Evolutionary conservation across 64 coral and sea anemone species (phyloP), one percentile per base, ranked within the genome.

Genomic region (Acropora yongei): DNA sequence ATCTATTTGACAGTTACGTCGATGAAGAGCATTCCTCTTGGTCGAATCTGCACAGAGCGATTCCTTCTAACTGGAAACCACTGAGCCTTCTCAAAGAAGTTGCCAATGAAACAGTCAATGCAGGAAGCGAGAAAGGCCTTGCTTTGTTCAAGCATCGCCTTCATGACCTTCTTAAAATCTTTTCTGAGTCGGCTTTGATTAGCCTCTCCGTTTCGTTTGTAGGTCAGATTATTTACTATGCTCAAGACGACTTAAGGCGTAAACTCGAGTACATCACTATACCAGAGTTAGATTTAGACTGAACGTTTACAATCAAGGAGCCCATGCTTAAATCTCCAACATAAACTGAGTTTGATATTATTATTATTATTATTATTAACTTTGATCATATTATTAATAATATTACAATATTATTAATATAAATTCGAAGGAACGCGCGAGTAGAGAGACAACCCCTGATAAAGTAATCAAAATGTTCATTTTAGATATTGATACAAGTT

Each of bases 11-110:
- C 12, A 50, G 50, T 58, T 87, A 74, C 30, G 4, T 75, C 49
- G 16, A 87, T 5, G 85, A 87, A 6, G 4, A 75, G 0, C 57
- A 60, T 51, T 75, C 85, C 14, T 39, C 68, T 41, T 87, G 50
- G 68, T 46, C 85, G 19, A 87, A 40, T 75, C 69, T 87, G 14
- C 85, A 87, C 71, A 87, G 75, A 75, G 85, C 85, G 49, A 41
- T 87, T 51, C 44, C 45, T 50, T 65, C 69, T 1, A 71, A 74
- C 13, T 41, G 20, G 47, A 87, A 13, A 1, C 17, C 85, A 57
- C 8, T 51, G 20, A 47, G 85, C 47, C 17, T 75, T 48, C 75
- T 87, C 44, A 69, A 87, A 44, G 85, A 46, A 53, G 46, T 87
- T 43, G 45, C 45, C 16, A 47, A 75, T 53, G 45, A 75, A 17